phyloP scores from a whole-genome alignment of 2,888 invertebrate genomes.

The Nemotelus nigrinus region DNA sequence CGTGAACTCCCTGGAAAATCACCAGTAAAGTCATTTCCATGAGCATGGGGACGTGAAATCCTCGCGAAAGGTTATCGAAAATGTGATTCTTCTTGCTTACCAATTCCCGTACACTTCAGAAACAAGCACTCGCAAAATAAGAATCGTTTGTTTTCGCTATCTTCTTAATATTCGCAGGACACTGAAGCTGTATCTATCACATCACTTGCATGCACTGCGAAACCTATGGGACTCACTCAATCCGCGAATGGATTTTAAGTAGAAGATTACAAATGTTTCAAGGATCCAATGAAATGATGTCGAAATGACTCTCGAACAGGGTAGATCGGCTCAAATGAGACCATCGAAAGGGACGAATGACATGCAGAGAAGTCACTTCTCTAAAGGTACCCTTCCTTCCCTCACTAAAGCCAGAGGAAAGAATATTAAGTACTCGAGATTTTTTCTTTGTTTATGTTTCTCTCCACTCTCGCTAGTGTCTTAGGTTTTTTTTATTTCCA shows the following conservation, averaged over 20 bases:
- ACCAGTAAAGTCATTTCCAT: neutral
- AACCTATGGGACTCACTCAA: neutral
- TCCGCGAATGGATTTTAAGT: slow-evolving; percentile 36
- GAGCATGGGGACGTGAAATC: neutral
- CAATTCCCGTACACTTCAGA: neutral
- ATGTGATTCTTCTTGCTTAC: neutral
- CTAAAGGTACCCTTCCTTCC: neutral
- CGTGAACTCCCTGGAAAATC: neutral
- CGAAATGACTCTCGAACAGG: neutral
- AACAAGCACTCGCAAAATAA: neutral
- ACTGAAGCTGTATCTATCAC: slow-evolving; percentile 20
- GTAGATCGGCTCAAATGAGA: slow-evolving; percentile 2
- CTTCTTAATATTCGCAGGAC: neutral
- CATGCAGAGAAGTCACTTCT: slow-evolving; percentile 14
- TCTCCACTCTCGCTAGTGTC: neutral
- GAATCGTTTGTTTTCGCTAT: neutral
- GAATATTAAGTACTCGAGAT: slow-evolving; percentile 42
- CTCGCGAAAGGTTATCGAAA: neutral
- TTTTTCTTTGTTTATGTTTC: slow-evolving; percentile 1
- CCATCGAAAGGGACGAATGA: slow-evolving; percentile 4
- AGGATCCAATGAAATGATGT: slow-evolving; percentile 43
- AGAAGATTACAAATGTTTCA: slow-evolving; percentile 48
- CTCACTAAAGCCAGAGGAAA: neutral
- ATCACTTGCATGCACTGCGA: neutral
- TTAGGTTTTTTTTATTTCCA: slow-evolving; percentile 24